phyloP scores from a whole-genome alignment of 2,888 invertebrate species.

The Rapana venosa region DNA sequence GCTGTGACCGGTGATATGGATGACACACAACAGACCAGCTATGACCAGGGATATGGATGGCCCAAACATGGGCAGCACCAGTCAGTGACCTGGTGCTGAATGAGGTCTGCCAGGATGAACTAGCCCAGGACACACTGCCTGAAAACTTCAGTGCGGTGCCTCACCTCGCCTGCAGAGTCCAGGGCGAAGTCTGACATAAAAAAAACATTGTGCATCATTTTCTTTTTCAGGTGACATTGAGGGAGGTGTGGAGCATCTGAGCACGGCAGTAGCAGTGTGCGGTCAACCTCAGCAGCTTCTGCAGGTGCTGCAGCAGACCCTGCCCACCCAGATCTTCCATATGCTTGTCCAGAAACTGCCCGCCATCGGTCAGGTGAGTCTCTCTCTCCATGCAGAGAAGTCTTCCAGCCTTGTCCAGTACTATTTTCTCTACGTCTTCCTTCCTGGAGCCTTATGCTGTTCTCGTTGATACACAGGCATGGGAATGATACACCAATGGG shows the following conservation, averaged over 20 bases:
- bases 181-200: neutral
- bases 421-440: neutral
- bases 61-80: too few relatives aligned
- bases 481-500: too few relatives aligned
- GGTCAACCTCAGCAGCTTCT: conserved; percentile 95
- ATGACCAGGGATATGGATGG: too few relatives aligned
- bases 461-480: too few relatives aligned
- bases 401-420: neutral
- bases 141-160: too few relatives aligned
- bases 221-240: conserved; percentile 80
- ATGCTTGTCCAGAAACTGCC: conserved; percentile 90
- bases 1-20: too few relatives aligned
- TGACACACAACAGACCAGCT: too few relatives aligned
- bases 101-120: too few relatives aligned
- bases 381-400: neutral
- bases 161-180: too few relatives aligned
- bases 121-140: too few relatives aligned
- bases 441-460: too few relatives aligned
- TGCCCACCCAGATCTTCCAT: conserved; percentile 96
- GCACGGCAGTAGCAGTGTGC: conserved; percentile 97
- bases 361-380: conserved; percentile 81
- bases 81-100: too few relatives aligned
- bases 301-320: conserved; percentile 93
- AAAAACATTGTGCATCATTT: neutral
- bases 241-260: conserved; percentile 95